Conservation (phyloP, 2,797 vertebrate species). For the Catostomus latipinnis region DNA sequence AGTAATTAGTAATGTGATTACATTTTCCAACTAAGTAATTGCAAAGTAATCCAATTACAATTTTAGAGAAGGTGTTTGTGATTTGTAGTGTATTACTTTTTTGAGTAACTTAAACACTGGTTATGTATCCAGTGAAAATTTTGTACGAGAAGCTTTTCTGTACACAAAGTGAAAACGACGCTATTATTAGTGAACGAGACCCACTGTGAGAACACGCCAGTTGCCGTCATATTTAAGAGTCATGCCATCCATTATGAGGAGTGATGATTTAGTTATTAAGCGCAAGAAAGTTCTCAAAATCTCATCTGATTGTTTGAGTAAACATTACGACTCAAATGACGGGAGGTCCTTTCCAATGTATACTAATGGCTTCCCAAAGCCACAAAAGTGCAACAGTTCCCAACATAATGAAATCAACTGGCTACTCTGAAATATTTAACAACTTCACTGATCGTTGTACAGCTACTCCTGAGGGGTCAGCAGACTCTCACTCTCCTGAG, state of each 20-base stretch:
- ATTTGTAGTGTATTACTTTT: too few relatives aligned
- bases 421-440: neutral
- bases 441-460: neutral
- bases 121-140: too few relatives aligned
- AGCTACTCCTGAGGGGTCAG: constrained; percentile 67
- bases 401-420: constrained; percentile 4
- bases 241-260: constrained; percentile 12
- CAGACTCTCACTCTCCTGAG: constrained; percentile 63
- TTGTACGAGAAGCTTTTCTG: too few relatives aligned
- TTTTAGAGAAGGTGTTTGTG: too few relatives aligned
- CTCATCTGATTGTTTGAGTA: constrained; percentile 28
- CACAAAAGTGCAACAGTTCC: constrained; percentile 31
- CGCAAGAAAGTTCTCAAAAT: constrained; percentile 14
- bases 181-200: too few relatives aligned
- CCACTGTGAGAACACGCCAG: neutral
- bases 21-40: too few relatives aligned
- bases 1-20: too few relatives aligned
- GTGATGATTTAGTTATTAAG: constrained; percentile 1
- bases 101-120: too few relatives aligned
- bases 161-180: too few relatives aligned
- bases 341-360: constrained; percentile 16
- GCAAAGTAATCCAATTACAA: too few relatives aligned
- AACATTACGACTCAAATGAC: constrained; percentile 36
- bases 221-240: constrained; percentile 12
- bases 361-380: constrained; percentile 22